These are phyloP conservation scores for Drosophila robusta DNA, from an alignment of 2,888 invertebrate species.

Conservation along the genomic window DNA sequence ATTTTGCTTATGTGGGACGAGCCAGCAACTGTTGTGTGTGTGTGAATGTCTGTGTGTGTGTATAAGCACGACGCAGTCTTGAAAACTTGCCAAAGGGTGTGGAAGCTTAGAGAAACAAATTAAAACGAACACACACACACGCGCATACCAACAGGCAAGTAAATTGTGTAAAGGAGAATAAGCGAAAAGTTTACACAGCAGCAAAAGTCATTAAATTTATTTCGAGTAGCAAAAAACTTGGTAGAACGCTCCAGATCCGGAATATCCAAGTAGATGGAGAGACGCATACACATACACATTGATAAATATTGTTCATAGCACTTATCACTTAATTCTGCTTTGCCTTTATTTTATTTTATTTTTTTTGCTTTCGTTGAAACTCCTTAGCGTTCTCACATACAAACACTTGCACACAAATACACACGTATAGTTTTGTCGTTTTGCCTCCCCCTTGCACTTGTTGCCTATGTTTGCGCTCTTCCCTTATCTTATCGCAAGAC, in stretches of 20 bases:
- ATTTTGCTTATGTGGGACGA: constrained; percentile 25
- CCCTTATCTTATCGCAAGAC: constrained; percentile 67
- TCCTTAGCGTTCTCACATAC: constrained; percentile 42
- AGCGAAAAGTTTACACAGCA: constrained; percentile 55
- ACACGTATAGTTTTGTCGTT: constrained; percentile 11
- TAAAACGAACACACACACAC: constrained; percentile 25
- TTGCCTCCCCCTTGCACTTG: constrained; percentile 57
- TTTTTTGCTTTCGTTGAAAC: constrained; percentile 48
- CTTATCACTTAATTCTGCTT: constrained; percentile 53
- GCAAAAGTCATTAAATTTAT: constrained; percentile 52
- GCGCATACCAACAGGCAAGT: constrained; percentile 41
- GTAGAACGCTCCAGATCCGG: constrained; percentile 43
- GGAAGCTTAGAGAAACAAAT: constrained; percentile 53
- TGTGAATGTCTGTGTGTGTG: constrained; percentile 13
- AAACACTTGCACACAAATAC: constrained; percentile 5
- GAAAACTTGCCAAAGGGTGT: constrained; percentile 72
- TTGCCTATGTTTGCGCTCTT: constrained; percentile 60
- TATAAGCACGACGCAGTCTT: constrained; percentile 40
- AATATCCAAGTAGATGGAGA: constrained; percentile 47
- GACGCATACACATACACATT: constrained; percentile 16
- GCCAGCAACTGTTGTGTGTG: constrained; percentile 2
- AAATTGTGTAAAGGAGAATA: constrained; percentile 57
- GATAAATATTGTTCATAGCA: constrained; percentile 55
- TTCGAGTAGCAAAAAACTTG: constrained; percentile 40
- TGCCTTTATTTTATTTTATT: constrained; percentile 27